A percentile compares a stretch with the other conserved stretches of the same genome.
These are phyloP conservation scores for Dipodomys stephensi DNA, from an alignment of 2,113 vertebrate genomes.

Conservation along the genomic window DNA sequence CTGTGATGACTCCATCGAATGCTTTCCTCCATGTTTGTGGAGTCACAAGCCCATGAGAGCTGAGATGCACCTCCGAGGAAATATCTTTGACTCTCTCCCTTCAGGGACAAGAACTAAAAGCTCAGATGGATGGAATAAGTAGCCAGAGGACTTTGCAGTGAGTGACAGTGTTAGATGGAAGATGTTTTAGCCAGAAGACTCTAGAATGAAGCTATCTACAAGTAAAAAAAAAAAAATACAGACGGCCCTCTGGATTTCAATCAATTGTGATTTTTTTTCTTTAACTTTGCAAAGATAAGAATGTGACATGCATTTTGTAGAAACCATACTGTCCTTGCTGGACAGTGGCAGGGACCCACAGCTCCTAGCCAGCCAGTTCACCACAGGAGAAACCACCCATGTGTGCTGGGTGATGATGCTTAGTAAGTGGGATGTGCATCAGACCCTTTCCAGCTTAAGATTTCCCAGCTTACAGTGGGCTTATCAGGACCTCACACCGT, in stretches of 20 bases:
- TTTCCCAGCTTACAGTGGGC: background rate
- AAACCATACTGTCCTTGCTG: too few species aligned
- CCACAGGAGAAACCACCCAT: background rate
- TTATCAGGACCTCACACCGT: background rate
- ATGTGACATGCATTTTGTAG: background rate
- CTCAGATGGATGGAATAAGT: background rate
- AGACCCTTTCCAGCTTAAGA: background rate
- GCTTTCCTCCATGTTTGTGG: background rate
- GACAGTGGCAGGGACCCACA: background rate
- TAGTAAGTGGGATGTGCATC: too few species aligned
- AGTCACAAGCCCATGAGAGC: background rate
- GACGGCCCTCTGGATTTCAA: too few species aligned
- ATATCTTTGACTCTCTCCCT: background rate
- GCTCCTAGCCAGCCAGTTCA: background rate
- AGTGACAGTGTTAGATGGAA: background rate
- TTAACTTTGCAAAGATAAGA: background rate
- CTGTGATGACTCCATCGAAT: background rate
- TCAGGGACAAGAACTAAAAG: conserved; percentile 1
- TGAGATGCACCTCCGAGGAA: background rate
- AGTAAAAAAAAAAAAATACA: background rate
- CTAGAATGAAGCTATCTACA: background rate
- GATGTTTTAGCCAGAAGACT: background rate
- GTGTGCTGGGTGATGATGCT: background rate
- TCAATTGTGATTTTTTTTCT: background rate
- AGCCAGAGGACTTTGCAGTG: background rate